Conservation (phyloP, 1,140 invertebrate species). For the Drosophila grimshawi region DNA sequence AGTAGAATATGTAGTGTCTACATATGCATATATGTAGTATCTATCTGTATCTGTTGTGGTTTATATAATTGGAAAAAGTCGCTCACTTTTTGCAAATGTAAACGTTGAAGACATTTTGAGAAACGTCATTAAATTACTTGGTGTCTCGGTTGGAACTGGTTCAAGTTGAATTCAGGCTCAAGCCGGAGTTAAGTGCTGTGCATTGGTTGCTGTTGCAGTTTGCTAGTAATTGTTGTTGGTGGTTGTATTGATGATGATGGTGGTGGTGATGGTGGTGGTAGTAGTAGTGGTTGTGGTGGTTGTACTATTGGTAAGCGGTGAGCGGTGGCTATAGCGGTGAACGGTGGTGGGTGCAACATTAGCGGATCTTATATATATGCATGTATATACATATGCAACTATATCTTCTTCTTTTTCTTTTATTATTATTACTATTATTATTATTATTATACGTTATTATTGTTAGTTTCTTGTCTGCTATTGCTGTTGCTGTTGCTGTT, state of each 20-base stretch:
- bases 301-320: constrained; percentile 9
- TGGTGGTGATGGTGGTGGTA: constrained; percentile 25
- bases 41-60: constrained; percentile 4
- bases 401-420: constrained; percentile 1
- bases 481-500: neutral
- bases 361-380: constrained; percentile 27
- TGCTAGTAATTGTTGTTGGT: constrained; percentile 19
- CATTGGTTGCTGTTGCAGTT: constrained; percentile 17
- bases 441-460: neutral
- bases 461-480: neutral
- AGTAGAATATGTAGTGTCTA: neutral
- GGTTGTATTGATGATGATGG: constrained; percentile 30
- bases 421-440: too few relatives aligned
- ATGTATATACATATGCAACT: constrained; percentile 23
- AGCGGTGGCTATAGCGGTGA: constrained; percentile 62
- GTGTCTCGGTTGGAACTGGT: constrained; percentile 34
- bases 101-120: constrained; percentile 69
- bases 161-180: constrained; percentile 19
- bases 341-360: constrained; percentile 47
- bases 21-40: constrained; percentile 14
- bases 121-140: constrained; percentile 37
- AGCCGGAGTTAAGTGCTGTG: constrained; percentile 20
- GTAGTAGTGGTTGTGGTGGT: constrained; percentile 15
- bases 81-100: constrained; percentile 67
- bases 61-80: constrained; percentile 41